Conservation (phyloP, 2,797 vertebrate genomes). For the Tokudaia tokunoshimensis region DNA sequence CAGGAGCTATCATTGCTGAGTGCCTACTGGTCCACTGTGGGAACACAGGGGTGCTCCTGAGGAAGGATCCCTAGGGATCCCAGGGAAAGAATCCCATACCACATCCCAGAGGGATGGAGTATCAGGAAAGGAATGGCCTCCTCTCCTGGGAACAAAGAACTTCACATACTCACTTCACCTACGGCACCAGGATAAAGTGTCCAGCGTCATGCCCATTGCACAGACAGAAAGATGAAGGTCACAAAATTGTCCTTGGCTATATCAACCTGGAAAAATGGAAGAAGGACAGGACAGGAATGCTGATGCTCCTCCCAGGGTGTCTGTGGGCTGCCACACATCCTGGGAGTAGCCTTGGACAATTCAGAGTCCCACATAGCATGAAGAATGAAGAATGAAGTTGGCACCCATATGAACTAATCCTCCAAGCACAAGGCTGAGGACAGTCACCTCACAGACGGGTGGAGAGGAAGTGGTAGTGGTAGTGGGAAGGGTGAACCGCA, state of each 20-base stretch:
- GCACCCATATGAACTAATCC: background rate
- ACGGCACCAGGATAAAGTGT: rapidly evolving
- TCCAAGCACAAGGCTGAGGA: background rate
- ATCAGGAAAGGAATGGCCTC: background rate
- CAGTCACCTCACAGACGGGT: background rate
- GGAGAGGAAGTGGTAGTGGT: constrained; percentile 49
- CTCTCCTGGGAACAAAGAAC: background rate
- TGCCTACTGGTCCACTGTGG: rapidly evolving
- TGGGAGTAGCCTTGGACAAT: no score
- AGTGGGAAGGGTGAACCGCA: constrained; percentile 12
- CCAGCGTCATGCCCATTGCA: background rate
- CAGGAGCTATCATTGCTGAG: background rate
- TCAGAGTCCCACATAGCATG: background rate
- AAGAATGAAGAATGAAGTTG: no score
- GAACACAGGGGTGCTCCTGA: background rate
- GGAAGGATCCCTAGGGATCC: background rate
- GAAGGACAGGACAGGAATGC: background rate
- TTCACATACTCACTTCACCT: background rate
- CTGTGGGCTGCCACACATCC: background rate
- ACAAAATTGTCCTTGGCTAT: background rate
- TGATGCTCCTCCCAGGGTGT: background rate
- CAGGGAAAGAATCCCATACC: rapidly evolving
- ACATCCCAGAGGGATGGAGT: no score
- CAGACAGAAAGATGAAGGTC: background rate
- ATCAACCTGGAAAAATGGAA: background rate